Evolutionary conservation across 2,797 vertebrate genomes (phyloP).

Genomic region (Melanotaenia parkinsoni): DNA sequence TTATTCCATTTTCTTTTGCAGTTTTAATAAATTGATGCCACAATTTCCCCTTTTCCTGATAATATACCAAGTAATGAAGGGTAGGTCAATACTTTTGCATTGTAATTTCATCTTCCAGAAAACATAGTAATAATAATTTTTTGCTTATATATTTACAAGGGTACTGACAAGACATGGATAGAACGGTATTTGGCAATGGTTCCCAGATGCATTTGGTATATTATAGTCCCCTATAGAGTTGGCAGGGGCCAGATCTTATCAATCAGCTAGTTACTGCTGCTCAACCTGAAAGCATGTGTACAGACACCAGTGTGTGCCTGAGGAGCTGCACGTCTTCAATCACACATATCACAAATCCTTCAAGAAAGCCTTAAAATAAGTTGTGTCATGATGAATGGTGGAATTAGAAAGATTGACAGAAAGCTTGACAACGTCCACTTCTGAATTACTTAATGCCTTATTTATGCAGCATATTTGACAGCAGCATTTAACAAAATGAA

Average conservation of each 20-base stretch:
- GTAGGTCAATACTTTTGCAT: no score
- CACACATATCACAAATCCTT: neutral
- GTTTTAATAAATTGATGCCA: no score
- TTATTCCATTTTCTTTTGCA: no score
- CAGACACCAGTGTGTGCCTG: neutral
- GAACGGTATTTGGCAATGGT: constrained; percentile 6
- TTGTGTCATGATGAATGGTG: neutral
- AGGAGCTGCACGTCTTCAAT: neutral
- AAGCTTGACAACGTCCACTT: neutral
- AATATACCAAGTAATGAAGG: no score
- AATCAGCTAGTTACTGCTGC: constrained; percentile 38
- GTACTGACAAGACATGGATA: constrained; percentile 19
- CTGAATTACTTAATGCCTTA: neutral
- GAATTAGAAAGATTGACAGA: neutral
- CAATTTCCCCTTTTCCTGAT: no score
- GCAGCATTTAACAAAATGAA: neutral
- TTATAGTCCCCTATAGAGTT: constrained; percentile 25
- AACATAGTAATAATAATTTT: neutral
- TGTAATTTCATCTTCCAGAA: no score
- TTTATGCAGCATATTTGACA: neutral
- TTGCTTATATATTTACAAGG: constrained; percentile 16
- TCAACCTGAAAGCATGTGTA: constrained; percentile 4
- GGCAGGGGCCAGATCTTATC: constrained; percentile 25
- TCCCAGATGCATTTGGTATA: constrained; percentile 18
- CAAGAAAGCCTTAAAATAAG: neutral